Evolutionary conservation across 1,140 invertebrate genomes (phyloP), one percentile per base, ranked within the genome.

Genomic region (Sycophaga agraensis): DNA sequence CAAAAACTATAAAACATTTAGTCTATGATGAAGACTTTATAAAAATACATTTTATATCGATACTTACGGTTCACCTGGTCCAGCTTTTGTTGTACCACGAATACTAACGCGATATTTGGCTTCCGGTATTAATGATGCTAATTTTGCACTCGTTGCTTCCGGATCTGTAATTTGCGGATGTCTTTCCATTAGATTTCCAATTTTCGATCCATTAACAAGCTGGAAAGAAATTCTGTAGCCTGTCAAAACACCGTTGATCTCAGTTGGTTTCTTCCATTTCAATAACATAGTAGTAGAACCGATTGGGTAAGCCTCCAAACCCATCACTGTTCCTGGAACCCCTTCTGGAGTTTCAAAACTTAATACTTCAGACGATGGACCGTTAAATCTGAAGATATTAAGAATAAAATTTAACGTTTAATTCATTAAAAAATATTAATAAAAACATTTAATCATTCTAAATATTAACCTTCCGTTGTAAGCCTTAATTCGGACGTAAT

Each of bases 221-320:
- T 92, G 87, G 76, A 94, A 97, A 73, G 91, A 93, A 68, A 99
- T 91, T 73, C 90, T 90, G 77, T 98, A 99, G 8, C 95, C 95
- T 2, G 89, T 95, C 0, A 99, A 78, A 60, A 91, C 85, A 22
- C 97, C 97, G 81, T 99, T 99, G 16, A 93, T 89, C 72, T 96
- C 90, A 17, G 92, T 85, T 0, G 97, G 97, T 72, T 90, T 90
- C 72, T 94, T 89, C 97, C 97, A 99, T 50, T 86, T 87, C 1
- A 99, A 79, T 50, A 89, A 86, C 70, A 98, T 88, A 12, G 93
- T 92, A 17, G 91, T 95, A 0, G 93, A 91, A 12, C 95, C 95
- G 72, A 95, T 84, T 0, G 91, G 91, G 70, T 89, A 88, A 0
- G 90, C 93, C 72, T 93, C 89, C 26, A 93, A 82, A n/a, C 86